Conservation (phyloP, 2,797 vertebrate species). For the Novumbra hubbsi region DNA sequence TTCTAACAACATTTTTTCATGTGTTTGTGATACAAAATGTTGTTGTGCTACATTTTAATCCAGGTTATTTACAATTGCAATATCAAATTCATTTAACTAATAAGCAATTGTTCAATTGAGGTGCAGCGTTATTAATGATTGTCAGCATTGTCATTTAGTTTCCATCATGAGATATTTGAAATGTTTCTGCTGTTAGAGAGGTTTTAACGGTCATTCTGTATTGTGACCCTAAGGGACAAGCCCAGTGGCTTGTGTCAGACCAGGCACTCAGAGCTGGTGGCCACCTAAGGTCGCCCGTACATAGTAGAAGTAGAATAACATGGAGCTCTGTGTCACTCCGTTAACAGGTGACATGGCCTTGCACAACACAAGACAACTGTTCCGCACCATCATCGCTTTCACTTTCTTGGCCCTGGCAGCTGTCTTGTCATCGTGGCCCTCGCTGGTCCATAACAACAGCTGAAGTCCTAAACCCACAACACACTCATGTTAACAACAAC, state of each 20-base stretch:
- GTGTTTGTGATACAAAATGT: not conserved
- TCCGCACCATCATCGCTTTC: not conserved
- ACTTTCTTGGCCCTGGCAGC: conserved; percentile 2
- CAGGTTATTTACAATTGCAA: not conserved
- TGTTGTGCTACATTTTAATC: not conserved
- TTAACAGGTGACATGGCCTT: not conserved
- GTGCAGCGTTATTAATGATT: not conserved
- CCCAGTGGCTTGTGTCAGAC: not conserved
- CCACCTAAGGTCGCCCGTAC: not conserved
- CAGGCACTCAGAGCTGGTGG: not conserved
- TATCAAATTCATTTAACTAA: not conserved
- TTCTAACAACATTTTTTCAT: not conserved
- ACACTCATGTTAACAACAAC: not conserved
- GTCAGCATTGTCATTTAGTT: not conserved
- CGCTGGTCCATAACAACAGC: conserved; percentile 4
- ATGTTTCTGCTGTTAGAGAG: not conserved
- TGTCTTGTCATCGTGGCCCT: not conserved
- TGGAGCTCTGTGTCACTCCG: not conserved
- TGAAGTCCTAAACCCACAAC: not conserved
- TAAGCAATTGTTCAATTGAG: not conserved
- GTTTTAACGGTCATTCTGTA: not conserved
- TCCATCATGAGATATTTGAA: not conserved
- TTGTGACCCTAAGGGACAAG: not conserved
- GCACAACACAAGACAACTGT: not conserved
- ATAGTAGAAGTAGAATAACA: not conserved